These are phyloP conservation scores for Drosophila mimica DNA, from an alignment of 2,888 invertebrate genomes.

Conservation along the genomic window DNA sequence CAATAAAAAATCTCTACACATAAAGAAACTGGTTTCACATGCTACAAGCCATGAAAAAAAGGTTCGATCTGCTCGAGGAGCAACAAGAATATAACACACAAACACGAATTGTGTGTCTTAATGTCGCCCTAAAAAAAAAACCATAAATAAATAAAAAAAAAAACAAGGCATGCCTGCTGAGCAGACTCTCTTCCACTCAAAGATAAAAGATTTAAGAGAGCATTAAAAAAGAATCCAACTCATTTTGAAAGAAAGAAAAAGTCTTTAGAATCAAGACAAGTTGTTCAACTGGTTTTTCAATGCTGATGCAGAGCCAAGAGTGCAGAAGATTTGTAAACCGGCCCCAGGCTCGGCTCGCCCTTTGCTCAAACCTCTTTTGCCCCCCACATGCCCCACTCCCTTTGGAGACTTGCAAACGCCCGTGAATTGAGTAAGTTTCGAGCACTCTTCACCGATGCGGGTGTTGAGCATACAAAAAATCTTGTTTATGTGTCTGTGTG, in stretches of 20 bases:
- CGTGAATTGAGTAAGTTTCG: conserved; percentile 10
- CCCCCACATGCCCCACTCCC: not conserved
- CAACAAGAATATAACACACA: conserved; percentile 57
- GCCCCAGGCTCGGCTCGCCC: conserved; percentile 57
- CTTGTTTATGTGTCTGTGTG: not conserved
- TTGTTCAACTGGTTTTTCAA: conserved; percentile 78
- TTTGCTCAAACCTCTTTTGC: conserved; percentile 40
- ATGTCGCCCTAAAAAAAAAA: conserved; percentile 62
- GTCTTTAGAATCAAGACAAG: conserved; percentile 78
- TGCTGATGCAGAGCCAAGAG: conserved; percentile 24
- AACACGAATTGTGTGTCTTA: conserved; percentile 55
- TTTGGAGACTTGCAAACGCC: conserved; percentile 51
- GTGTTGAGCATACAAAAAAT: conserved; percentile 48
- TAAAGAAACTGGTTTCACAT: conserved; percentile 72
- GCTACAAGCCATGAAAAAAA: conserved; percentile 50
- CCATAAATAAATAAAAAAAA: not conserved
- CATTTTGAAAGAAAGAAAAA: conserved; percentile 78
- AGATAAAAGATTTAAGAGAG: conserved; percentile 27
- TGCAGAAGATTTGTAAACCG: conserved; percentile 50
- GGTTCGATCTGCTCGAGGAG: conserved; percentile 66
- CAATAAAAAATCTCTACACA: conserved; percentile 75
- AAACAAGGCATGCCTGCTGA: conserved; percentile 17
- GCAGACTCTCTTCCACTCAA: conserved; percentile 49
- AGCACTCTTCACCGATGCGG: conserved; percentile 54
- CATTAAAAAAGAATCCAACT: conserved; percentile 40